phyloP scores from a whole-genome alignment of 2,888 invertebrate species.

The Xestoiulus laeticollis region DNA sequence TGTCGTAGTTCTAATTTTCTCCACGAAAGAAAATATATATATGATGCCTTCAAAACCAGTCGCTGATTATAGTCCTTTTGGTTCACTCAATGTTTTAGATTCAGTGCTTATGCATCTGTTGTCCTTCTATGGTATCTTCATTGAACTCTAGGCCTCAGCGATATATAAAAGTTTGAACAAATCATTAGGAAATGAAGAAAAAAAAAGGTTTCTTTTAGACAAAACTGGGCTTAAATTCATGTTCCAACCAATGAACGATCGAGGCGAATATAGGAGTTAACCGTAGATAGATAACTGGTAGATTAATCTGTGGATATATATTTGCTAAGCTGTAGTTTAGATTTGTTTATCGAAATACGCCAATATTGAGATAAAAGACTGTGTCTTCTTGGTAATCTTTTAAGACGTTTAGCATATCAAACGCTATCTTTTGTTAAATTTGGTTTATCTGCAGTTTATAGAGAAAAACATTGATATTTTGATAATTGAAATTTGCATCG shows the following conservation, averaged over 20 bases:
- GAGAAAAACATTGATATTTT: no score
- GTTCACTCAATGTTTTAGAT: background rate
- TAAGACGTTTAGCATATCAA: no score
- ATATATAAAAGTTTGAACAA: conserved; percentile 35
- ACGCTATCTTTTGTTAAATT: no score
- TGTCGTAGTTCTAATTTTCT: background rate
- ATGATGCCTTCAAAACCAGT: background rate
- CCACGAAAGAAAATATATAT: background rate
- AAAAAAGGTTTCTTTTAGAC: background rate
- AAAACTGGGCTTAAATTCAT: conserved; percentile 11
- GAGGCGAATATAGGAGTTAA: background rate
- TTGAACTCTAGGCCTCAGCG: background rate
- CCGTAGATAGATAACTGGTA: background rate
- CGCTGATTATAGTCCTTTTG: background rate
- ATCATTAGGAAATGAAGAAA: conserved; percentile 12
- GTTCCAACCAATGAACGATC: background rate
- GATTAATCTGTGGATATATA: conserved; percentile 16
- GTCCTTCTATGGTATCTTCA: conserved; percentile 6
- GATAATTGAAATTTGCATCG: background rate
- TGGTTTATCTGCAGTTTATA: no score
- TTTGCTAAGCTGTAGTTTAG: background rate
- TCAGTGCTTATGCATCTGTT: conserved; percentile 30
- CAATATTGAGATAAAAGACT: background rate
- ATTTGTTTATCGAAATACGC: background rate
- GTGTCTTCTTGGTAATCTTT: background rate